These are phyloP conservation scores for Xestia c-nigrum DNA, from an alignment of 2,888 invertebrate genomes.

Conservation along the genomic window DNA sequence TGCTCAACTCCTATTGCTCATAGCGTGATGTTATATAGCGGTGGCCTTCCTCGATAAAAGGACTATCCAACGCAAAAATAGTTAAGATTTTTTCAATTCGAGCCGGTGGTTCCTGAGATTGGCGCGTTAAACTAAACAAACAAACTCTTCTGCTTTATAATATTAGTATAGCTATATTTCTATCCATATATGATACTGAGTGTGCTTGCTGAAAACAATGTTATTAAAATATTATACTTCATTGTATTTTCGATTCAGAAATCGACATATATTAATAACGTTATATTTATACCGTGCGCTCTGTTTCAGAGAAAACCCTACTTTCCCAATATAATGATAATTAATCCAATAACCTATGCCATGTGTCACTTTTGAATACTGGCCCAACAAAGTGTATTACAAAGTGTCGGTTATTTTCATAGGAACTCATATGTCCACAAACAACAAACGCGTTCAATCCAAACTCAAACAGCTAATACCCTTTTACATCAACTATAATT, in stretches of 20 bases:
- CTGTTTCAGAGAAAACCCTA: background rate
- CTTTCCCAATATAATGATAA: background rate
- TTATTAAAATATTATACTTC: too few relatives aligned
- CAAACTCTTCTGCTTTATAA: too few relatives aligned
- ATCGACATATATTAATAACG: background rate
- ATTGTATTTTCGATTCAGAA: background rate
- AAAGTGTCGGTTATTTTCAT: background rate
- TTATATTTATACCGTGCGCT: background rate
- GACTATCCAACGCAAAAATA: too few relatives aligned
- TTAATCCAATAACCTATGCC: background rate
- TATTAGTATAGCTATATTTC: too few relatives aligned
- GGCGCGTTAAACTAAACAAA: too few relatives aligned
- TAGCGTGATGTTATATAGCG: too few relatives aligned
- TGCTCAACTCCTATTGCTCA: too few relatives aligned
- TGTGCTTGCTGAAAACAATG: too few relatives aligned
- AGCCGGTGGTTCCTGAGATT: too few relatives aligned
- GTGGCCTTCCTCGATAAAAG: too few relatives aligned
- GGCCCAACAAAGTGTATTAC: background rate
- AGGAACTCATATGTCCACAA: background rate
- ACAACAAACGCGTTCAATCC: background rate
- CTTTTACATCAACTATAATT: constrained; percentile 4
- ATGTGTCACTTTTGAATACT: too few relatives aligned
- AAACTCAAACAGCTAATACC: background rate
- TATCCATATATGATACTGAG: background rate
- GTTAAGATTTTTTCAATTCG: too few relatives aligned